Evolutionary conservation across 2,797 vertebrate species (phyloP), one percentile per base, ranked within the genome.

Genomic region (Gymnopithys bicolor): DNA sequence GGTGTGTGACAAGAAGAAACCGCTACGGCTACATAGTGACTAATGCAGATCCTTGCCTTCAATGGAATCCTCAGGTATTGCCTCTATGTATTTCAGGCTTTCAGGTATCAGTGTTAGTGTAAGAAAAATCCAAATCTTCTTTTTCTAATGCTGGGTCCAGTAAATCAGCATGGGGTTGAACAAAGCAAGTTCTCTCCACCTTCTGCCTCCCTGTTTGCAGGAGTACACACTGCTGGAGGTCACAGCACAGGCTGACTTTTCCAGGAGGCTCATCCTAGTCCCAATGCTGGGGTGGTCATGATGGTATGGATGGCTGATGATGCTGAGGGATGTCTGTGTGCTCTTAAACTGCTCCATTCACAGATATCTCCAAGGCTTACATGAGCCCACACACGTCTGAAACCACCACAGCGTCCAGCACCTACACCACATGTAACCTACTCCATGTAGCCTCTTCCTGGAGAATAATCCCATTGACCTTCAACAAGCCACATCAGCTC

Each of bases 301-400:
- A 5, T 16, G 56, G 25, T 41, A 10, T 0, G 4, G 14, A 8
- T 3, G 5, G 49, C 46, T 84, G 70, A 23, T 3, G 4, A 19
- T 30, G 22, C 28, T 46, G 64, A 69, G 30, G 69, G 22, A 70
- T 32, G 33, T 45, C 46, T 52, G 32, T 9, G 43, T 55, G n/a
- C 69, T 45, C 55, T 41, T 41, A 10, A 48, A n/a, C 23, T 33
- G 71, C 51, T 35, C 30, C 37, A n/a, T 69, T n/a, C 2, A 10
- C 41, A 56, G 51, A 32, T 16, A 17, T 16, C 27, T 60, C 67
- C 37, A n/a, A 15, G 58, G 45, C 18, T 83, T 83, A 28, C 19
- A 7, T 13, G 15, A 35, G 45, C 32, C 27, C 52, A 3, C 24
- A 33, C 13, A 30, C 0, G 3, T 21, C 33, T 60, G 45, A 59